Conservation (phyloP, 2,797 vertebrate genomes). For the Semotilus atromaculatus region DNA sequence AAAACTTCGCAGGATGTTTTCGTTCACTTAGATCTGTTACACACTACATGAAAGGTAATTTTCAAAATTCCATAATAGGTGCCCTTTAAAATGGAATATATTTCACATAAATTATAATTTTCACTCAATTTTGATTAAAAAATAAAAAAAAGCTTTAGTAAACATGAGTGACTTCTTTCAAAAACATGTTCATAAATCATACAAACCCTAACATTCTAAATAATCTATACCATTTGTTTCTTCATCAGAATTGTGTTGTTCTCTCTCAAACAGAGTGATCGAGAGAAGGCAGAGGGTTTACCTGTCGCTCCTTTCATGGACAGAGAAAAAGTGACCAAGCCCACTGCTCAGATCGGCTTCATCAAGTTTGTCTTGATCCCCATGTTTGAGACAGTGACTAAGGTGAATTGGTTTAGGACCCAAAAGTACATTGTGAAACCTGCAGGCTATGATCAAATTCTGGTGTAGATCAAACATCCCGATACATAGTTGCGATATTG, state of each 20-base stretch:
- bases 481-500: conserved; percentile 29
- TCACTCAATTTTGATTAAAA: too few relatives aligned
- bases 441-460: background rate
- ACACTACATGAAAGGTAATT: too few relatives aligned
- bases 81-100: too few relatives aligned
- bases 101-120: too few relatives aligned
- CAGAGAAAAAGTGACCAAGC: conserved; percentile 92
- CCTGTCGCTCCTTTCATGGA: conserved; percentile 96
- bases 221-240: background rate
- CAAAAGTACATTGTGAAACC: background rate
- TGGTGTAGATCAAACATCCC: background rate
- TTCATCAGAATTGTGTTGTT: background rate
- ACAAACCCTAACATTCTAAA: background rate
- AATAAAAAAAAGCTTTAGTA: too few relatives aligned
- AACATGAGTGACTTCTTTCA: too few relatives aligned
- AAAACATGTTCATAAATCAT: background rate
- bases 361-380: conserved; percentile 84
- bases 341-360: conserved; percentile 90
- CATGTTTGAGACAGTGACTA: conserved; percentile 82
- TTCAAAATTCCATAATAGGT: too few relatives aligned
- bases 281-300: conserved; percentile 90
- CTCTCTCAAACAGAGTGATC: conserved; percentile 80
- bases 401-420: conserved; percentile 65
- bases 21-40: too few relatives aligned
- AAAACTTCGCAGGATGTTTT: too few relatives aligned